Base-by-base conservation (phyloP, 2,113 vertebrate genomes). In the Oceanodroma tethys region DNA sequence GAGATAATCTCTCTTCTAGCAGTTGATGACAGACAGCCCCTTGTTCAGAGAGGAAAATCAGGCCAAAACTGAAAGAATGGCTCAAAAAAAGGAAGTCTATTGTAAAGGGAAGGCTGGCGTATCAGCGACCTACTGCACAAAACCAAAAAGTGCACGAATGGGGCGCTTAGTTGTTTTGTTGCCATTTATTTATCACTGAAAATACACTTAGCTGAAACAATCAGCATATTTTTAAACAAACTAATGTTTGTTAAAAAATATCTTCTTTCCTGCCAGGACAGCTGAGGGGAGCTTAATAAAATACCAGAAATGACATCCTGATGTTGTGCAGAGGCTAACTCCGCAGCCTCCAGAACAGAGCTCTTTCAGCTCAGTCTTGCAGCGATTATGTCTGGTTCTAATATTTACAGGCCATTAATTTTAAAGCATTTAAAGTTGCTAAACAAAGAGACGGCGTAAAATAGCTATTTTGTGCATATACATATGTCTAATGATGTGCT, bases 51-150 rank as follows among this genome's bases (percentile, higher is more conserved):
- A 50, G 78, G 43, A 67, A 84, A 90, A 91, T 12, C 16, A 11
- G 52, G 40, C 73, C 73, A 67, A 21, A 67, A 79, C 38, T 40
- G 78, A 62, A 56, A 18, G 91, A 73, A 45, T 1, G 4, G 70
- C 12, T 81, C 68, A 62, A 29, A 55, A 67, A 78, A 78, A 62
- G 55, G 60, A 55, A 78, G 10, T 25, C 14, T 47, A 3, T 15
- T 48, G 76, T 52, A 4, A 18, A 5, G 63, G 84, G 58, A 29
- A 17, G 52, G 53, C 22, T 58, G 71, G 59, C 3, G 23, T 19
- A 16, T 5, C 67, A 7, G 43, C 7, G 0, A 5, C 42, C 2
- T 0, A 11, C 66, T 7, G 67, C 86, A 38, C 75, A 10, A 3
- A 18, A 15, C 65, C 81, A 30, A 13, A 27, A 30, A 18, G 48